These are phyloP conservation scores for Serinus canaria DNA, from an alignment of 2,113 vertebrate genomes.

Conservation along the genomic window DNA sequence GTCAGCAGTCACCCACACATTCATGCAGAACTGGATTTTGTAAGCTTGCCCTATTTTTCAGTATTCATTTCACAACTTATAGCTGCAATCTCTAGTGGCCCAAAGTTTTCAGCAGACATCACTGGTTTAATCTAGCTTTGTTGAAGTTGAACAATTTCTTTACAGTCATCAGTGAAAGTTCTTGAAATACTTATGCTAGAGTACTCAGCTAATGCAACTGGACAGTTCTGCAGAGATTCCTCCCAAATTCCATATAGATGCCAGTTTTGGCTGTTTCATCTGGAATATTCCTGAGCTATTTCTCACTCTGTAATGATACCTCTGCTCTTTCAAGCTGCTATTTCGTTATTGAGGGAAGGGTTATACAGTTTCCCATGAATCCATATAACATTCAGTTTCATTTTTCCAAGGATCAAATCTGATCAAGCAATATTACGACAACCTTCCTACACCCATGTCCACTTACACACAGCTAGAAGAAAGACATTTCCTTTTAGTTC, in stretches of 20 bases:
- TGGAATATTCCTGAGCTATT: background rate
- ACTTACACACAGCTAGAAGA: background rate
- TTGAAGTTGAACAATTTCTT: background rate
- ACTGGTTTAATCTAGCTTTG: background rate
- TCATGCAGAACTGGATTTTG: background rate
- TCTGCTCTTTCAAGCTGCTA: background rate
- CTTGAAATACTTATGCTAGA: background rate
- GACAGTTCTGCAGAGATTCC: background rate
- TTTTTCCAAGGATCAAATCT: background rate
- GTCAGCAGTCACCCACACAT: background rate
- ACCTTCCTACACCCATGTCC: background rate
- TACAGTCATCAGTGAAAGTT: background rate
- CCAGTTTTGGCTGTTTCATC: background rate
- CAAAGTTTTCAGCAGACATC: background rate
- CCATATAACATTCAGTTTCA: background rate
- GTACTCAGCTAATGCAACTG: background rate
- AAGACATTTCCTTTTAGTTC: background rate
- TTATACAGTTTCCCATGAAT: background rate
- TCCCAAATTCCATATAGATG: rapidly evolving
- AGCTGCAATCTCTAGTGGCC: background rate
- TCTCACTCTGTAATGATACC: background rate
- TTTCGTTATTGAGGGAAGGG: background rate
- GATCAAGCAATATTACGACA: background rate
- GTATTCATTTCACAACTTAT: background rate
- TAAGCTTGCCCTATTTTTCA: slow-evolving; percentile 13